These are phyloP conservation scores for Acomys russatus DNA, from an alignment of 2,797 vertebrate species.

Conservation along the genomic window DNA sequence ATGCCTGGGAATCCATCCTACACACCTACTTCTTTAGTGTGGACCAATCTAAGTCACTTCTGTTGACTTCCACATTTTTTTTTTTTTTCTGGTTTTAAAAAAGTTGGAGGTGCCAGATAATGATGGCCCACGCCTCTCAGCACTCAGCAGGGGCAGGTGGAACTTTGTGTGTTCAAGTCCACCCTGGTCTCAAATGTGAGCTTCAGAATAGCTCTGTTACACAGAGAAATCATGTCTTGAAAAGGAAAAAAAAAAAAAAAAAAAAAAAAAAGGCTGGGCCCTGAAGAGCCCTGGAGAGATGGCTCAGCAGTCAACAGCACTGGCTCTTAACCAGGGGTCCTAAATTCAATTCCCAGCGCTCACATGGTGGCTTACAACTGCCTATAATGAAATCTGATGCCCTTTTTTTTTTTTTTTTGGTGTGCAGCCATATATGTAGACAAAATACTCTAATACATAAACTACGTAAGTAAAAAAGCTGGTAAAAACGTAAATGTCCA, in stretches of 20 bases:
- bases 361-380: neutral
- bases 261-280: too few species aligned
- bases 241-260: neutral
- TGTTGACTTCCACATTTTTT: neutral
- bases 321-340: neutral
- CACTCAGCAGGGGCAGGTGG: neutral
- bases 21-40: neutral
- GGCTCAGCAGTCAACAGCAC: neutral
- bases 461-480: neutral
- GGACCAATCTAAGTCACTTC: neutral
- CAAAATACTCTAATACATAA: neutral
- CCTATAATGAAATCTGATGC: neutral
- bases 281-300: neutral
- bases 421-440: neutral
- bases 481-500: slow-evolving; percentile 28
- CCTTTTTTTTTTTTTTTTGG: neutral
- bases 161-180: neutral
- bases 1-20: slow-evolving; percentile 5
- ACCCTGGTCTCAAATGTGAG: neutral
- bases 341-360: neutral
- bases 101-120: neutral
- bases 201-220: neutral
- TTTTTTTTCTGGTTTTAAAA: slow-evolving; percentile 19
- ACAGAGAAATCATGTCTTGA: neutral
- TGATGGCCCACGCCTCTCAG: neutral